Base-by-base conservation (phyloP, 2,113 vertebrate genomes). In the Scophthalmus maximus region DNA sequence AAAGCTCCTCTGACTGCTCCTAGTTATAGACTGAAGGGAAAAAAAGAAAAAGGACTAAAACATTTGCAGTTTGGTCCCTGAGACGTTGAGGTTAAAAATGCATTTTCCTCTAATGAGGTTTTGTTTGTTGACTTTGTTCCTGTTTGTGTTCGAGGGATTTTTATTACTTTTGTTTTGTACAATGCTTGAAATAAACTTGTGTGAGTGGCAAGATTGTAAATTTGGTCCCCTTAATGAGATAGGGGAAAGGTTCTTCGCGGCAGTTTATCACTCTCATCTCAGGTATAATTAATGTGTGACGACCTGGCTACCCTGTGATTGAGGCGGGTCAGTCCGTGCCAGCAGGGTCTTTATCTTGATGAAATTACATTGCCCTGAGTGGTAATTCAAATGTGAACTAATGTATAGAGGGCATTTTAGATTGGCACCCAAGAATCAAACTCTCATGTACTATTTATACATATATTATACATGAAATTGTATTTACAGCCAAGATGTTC, bases 311-410 rank as follows among this genome's bases (percentile, higher is more conserved):
- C 18, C 56, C 52, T 52, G 55, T 60, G 70, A 82, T 60, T 36
- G 47, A 84, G 70, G 55, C n/a, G 32, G 36, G 44, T 46, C 22
- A 65, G 27, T 67, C 47, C 32, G 14, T n/a, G 42, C 17, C 42
- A 70, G 18, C 5, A 1, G 8, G 49, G 69, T 56, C 34, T 83
- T 73, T 65, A 81, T 76, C 68, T 64, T 64, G 61, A 75, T 74
- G 29, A 61, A 81, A 78, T 10, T 6, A 53, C 42, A 50, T 27
- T 23, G 12, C 18, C 8, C 2, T 18, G 36, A 25, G 47, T 14
- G 6, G 10, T 11, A n/a, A 23, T 25, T 1, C 17, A 8, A 47
- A 1, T 47, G 7, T 47, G 17, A 42, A 3, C 17, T 42, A n/a
- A n/a, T n/a, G n/a, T n/a, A n/a, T n/a, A n/a, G n/a, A n/a, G n/a